Conservation (phyloP, 2,113 vertebrate species). For the Falco punctatus region DNA sequence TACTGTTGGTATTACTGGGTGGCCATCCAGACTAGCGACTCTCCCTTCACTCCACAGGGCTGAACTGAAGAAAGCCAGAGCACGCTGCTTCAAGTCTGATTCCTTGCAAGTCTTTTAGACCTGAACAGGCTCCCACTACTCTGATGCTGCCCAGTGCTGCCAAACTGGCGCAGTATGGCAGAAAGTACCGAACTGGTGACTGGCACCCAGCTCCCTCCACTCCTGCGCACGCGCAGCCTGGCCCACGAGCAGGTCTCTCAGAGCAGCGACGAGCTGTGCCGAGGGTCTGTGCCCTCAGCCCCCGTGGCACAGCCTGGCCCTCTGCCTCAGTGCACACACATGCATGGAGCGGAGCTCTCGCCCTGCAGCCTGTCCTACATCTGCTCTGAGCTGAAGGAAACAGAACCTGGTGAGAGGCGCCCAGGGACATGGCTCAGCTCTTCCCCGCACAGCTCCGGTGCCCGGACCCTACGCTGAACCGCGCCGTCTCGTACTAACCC, state of each 20-base stretch:
- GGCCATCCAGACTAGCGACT: background rate
- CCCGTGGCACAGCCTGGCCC: background rate
- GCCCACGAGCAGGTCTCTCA: fast-evolving
- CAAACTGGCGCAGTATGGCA: background rate
- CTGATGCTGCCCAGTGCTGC: background rate
- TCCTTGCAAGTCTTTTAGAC: background rate
- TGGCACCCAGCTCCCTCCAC: background rate
- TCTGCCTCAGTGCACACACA: background rate
- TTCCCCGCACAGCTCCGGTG: background rate
- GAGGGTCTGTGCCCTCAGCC: background rate
- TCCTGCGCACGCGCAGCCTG: background rate
- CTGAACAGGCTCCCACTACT: background rate
- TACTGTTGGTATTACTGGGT: fast-evolving
- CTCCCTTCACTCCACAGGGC: background rate
- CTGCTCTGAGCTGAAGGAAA: background rate
- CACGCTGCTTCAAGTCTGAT: background rate
- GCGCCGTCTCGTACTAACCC: fast-evolving
- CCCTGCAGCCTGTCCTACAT: background rate
- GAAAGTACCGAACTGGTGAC: background rate
- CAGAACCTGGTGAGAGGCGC: background rate
- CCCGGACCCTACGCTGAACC: background rate
- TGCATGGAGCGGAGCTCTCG: fast-evolving
- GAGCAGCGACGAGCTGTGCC: background rate
- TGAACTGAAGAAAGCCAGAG: background rate
- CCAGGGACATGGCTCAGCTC: background rate